phyloP scores from a whole-genome alignment of 92 coral and sea anemone genomes.

The Muricea muricata region DNA sequence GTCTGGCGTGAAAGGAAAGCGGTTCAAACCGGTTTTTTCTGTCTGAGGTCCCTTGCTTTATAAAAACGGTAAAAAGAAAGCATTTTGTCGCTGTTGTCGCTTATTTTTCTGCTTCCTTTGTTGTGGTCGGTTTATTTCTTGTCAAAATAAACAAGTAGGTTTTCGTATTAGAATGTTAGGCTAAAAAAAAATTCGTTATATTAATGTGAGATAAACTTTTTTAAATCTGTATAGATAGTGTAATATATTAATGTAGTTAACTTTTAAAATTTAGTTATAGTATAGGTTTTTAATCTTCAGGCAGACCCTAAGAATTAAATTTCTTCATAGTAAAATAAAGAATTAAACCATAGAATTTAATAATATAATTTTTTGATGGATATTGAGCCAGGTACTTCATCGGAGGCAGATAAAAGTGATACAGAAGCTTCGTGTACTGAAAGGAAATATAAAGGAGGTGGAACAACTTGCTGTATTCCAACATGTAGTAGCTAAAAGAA shows the following conservation, averaged over 20 bases:
- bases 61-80: background rate
- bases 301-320: slow-evolving; percentile 18
- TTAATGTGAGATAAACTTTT: background rate
- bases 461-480: too few relatives aligned
- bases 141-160: slow-evolving; percentile 20
- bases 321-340: slow-evolving; percentile 1
- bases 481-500: too few relatives aligned
- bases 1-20: slow-evolving; percentile 7
- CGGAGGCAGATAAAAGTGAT: background rate
- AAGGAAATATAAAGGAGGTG: too few relatives aligned
- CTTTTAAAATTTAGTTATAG: background rate
- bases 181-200: background rate
- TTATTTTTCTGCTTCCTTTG: slow-evolving; percentile 15
- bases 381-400: background rate
- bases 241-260: background rate
- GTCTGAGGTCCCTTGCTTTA: background rate
- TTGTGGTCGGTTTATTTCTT: slow-evolving; percentile 15
- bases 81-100: slow-evolving; percentile 13
- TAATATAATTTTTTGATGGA: background rate
- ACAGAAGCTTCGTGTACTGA: too few relatives aligned
- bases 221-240: background rate
- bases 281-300: slow-evolving; percentile 13
- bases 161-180: too few relatives aligned
- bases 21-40: slow-evolving; percentile 24
- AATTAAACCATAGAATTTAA: background rate